Evolutionary conservation across 2,797 vertebrate species (phyloP), one percentile per base, ranked within the genome.

Genomic region (Urocyon cinereoargenteus): DNA sequence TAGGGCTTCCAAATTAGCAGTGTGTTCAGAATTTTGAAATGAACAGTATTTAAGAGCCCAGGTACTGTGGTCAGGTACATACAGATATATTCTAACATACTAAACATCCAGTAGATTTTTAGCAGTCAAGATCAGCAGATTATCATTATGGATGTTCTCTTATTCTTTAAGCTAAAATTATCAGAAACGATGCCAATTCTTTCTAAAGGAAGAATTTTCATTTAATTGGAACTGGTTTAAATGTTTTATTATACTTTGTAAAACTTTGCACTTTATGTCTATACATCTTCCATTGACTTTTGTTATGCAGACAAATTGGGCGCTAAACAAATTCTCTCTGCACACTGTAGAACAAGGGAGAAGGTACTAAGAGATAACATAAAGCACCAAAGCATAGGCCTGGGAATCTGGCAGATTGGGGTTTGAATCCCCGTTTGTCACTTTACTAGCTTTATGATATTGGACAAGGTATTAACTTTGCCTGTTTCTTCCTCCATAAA

Each of bases 91-190:
- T 73, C n/a, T 53, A 45, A 1, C 14, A 12, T 26, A 70, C 31
- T n/a, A 14, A 61, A 15, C 57, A 6, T 49, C 75, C 12, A 19
- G 0, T 81, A 31, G 36, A n/a, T 8, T 12, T 12, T 18, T 70
- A 79, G 81, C 57, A 53, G 0, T 40, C 28, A 1, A 18, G 61
- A 31, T 73, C 59, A 40, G 18, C 51, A n/a, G 34, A 2, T 66
- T 87, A 10, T 95, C n/a, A 1, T 24, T 62, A 5, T 40, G 31
- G 82, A 21, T 62, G 1, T 85, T 64, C 51, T 4, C 64, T 87
- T 36, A 77, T 64, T 53, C 62, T 73, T 83, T 87, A 31, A 36
- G 34, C 26, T 85, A 78, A 96, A 49, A 70, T 57, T 61, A 59
- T 62, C 36, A 73, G 45, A 45, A 73, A 59, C 10, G 18, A 19